Evolutionary conservation across 2,888 invertebrate genomes (phyloP).

Genomic region (Calameuta pallipes): DNA sequence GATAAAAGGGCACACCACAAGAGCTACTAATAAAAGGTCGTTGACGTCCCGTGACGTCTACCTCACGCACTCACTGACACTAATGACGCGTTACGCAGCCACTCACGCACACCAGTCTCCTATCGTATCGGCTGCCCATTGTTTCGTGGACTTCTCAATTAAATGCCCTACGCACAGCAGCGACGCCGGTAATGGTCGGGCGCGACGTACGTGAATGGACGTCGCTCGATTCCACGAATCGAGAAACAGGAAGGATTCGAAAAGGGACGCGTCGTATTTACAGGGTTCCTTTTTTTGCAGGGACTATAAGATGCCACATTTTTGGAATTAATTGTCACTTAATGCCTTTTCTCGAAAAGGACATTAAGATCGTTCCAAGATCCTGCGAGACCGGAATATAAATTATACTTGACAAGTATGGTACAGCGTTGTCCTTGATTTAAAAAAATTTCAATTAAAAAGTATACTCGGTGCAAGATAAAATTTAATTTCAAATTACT

Average conservation of each 20-base stretch:
- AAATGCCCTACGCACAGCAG: slow-evolving; percentile 45
- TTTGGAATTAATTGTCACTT: slow-evolving; percentile 50
- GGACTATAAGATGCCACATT: slow-evolving; percentile 19
- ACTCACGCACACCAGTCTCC: not conserved
- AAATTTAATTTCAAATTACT: not conserved
- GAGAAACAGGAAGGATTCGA: slow-evolving; percentile 55
- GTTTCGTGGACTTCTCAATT: slow-evolving; percentile 48
- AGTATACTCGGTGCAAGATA: not conserved
- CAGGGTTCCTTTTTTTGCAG: not conserved
- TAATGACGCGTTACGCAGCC: not conserved
- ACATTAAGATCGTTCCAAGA: slow-evolving; percentile 41
- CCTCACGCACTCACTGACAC: slow-evolving; percentile 24
- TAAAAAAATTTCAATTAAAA: not conserved
- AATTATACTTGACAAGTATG: not conserved
- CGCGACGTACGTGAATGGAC: slow-evolving; percentile 35
- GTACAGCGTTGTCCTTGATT: not conserved
- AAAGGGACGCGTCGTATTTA: slow-evolving; percentile 13
- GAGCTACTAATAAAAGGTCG: slow-evolving; percentile 47
- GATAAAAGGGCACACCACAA: slow-evolving; percentile 36
- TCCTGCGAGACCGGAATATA: no score
- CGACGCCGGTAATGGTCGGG: slow-evolving; percentile 12
- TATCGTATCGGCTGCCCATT: slow-evolving; percentile 35
- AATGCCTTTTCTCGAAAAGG: slow-evolving; percentile 55
- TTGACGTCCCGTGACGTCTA: slow-evolving; percentile 44
- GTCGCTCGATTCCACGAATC: slow-evolving; percentile 55